Evolutionary conservation across 2,888 invertebrate species (phyloP).

Genomic region (Dicranocentrus wangi): DNA sequence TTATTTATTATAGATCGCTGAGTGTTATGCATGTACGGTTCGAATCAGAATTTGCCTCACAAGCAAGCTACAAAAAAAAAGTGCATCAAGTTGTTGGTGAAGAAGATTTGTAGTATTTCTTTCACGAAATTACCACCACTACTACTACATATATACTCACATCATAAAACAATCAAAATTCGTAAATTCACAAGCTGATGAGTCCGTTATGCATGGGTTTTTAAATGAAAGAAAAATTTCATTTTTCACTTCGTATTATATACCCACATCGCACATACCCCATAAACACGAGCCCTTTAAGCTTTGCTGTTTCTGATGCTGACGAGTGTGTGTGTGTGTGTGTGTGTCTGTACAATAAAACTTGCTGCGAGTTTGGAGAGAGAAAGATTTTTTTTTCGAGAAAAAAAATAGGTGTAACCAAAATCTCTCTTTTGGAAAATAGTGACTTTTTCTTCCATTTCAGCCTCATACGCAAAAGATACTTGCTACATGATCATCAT

Average conservation of each 20-base stretch:
- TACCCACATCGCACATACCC: background rate
- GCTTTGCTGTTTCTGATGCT: too few relatives aligned
- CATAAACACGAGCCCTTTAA: background rate
- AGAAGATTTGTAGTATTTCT: too few relatives aligned
- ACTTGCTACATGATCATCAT: too few relatives aligned
- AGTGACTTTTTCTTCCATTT: conserved; percentile 44
- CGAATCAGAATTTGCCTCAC: conserved; percentile 41
- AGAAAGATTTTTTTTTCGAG: conserved; percentile 34
- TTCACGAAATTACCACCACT: too few relatives aligned
- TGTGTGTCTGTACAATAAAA: too few relatives aligned
- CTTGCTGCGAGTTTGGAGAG: conserved; percentile 18
- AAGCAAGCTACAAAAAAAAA: background rate
- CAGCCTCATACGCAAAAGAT: conserved; percentile 2
- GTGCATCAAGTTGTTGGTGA: conserved; percentile 6
- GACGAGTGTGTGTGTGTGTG: too few relatives aligned
- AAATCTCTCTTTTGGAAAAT: conserved; percentile 64
- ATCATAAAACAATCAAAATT: conserved; percentile 29
- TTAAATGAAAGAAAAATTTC: conserved; percentile 41
- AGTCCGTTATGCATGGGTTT: conserved; percentile 32
- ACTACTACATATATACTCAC: too few relatives aligned
- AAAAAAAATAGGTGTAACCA: conserved; percentile 58
- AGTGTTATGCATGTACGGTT: conserved; percentile 56
- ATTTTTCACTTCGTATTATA: conserved; percentile 34
- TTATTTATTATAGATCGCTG: background rate
- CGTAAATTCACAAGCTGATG: conserved; percentile 15